Percentiles rank a stretch among this genome's conserved stretches.
Conservation (phyloP, 2,888 invertebrate genomes). For the Coecobrya sp. region DNA sequence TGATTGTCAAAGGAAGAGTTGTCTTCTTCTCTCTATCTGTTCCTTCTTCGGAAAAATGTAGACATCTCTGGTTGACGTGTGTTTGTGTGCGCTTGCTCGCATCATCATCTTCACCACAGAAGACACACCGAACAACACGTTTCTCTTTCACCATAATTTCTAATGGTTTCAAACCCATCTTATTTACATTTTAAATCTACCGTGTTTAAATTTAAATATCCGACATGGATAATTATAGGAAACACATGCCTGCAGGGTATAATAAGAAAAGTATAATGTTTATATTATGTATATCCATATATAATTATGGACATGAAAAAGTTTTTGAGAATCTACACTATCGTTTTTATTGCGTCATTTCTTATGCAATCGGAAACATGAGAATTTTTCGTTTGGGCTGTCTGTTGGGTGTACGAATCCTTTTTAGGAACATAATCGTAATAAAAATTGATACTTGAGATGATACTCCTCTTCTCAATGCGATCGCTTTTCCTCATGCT, state of each 20-base stretch:
- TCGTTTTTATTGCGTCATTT: not conserved
- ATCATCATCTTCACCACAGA: not conserved
- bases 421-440: constrained; percentile 38
- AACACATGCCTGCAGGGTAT: not conserved
- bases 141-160: constrained; percentile 38
- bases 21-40: not conserved
- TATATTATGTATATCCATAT: not conserved
- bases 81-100: not conserved
- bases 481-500: constrained; percentile 27
- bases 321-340: not conserved
- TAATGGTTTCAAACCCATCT: constrained; percentile 33
- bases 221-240: constrained; percentile 53
- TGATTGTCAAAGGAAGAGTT: constrained; percentile 17
- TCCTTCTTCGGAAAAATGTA: not conserved
- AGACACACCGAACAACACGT: constrained; percentile 4
- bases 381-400: not conserved
- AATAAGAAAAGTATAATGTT: not conserved
- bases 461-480: constrained; percentile 19
- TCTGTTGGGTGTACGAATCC: not conserved
- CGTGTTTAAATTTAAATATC: constrained; percentile 55
- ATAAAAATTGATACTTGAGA: constrained; percentile 40
- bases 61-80: constrained; percentile 54
- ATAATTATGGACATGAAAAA: not conserved
- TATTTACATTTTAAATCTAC: constrained; percentile 61
- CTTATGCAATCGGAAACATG: constrained; percentile 46